phyloP scores from a whole-genome alignment of 2,797 vertebrate genomes.

The Intellagama lesueurii region DNA sequence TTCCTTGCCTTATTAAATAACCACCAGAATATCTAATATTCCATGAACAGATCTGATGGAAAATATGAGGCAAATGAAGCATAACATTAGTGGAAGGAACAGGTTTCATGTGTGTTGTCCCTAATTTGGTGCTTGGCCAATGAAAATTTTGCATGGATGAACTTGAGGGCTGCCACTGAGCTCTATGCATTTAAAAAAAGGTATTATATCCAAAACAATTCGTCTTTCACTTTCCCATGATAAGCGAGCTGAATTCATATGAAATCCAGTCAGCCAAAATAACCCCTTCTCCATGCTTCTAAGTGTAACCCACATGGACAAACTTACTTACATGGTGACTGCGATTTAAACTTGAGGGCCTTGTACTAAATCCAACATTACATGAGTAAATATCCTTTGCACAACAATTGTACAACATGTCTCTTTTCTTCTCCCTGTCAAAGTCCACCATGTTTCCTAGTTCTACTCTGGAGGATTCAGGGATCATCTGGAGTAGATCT shows the following conservation, averaged over 20 bases:
- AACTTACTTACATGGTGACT: background rate
- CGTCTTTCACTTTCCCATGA: slow-evolving; percentile 5
- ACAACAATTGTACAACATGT: background rate
- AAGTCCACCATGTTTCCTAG: background rate
- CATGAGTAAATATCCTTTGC: background rate
- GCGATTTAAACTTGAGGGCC: background rate
- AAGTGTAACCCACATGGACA: background rate
- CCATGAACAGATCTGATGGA: slow-evolving; percentile 61
- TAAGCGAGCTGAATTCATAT: slow-evolving; percentile 7
- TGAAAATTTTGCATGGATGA: slow-evolving; percentile 50
- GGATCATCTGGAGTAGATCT: background rate
- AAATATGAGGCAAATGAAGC: slow-evolving; percentile 58
- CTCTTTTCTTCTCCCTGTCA: background rate
- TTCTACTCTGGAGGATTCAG: background rate
- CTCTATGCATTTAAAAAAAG: slow-evolving; percentile 44
- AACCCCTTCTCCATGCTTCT: background rate
- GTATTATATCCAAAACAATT: slow-evolving; percentile 7
- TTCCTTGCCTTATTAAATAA: slow-evolving; percentile 70
- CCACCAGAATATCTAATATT: slow-evolving; percentile 70
- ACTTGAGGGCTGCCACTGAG: slow-evolving; percentile 39
- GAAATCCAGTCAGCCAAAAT: background rate
- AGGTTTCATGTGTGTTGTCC: slow-evolving; percentile 50
- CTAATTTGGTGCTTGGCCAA: slow-evolving; percentile 59
- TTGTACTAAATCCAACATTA: background rate
- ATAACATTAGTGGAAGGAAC: slow-evolving; percentile 65